Percentiles rank a stretch among this genome's conserved stretches.
These are phyloP conservation scores for Protobothrops flavoviridis DNA, from an alignment of 2,113 vertebrate genomes.

Conservation along the genomic window DNA sequence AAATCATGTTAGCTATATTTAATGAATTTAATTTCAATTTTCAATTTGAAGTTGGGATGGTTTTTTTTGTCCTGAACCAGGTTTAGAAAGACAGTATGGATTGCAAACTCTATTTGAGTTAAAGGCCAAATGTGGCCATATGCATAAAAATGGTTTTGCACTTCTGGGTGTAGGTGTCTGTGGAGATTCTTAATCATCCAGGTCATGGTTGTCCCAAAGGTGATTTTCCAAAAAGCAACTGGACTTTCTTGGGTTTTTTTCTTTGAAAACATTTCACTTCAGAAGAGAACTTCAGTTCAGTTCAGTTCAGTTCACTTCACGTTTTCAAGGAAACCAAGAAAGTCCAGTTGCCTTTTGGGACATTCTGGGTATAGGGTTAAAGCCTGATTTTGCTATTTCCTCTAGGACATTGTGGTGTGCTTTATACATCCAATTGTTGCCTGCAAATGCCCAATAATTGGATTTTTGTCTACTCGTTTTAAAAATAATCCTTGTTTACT, in stretches of 20 bases:
- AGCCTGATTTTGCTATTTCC: too few relatives aligned
- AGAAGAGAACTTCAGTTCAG: too few relatives aligned
- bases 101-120: background rate
- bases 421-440: too few relatives aligned
- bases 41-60: background rate
- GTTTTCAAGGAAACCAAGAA: too few relatives aligned
- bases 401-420: too few relatives aligned
- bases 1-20: background rate
- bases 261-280: background rate
- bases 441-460: too few relatives aligned
- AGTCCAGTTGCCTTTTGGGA: too few relatives aligned
- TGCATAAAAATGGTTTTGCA: background rate
- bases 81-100: background rate
- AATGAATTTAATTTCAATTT: background rate
- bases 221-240: background rate
- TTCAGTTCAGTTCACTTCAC: too few relatives aligned
- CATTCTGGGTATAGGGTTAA: too few relatives aligned
- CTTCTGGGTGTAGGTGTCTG: background rate
- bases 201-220: background rate
- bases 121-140: background rate
- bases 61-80: background rate
- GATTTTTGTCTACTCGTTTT: too few relatives aligned
- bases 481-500: too few relatives aligned
- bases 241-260: background rate
- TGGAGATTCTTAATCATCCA: background rate